These are phyloP conservation scores for Dufourea novaeangliae DNA, from an alignment of 1,140 invertebrate genomes.

Conservation along the genomic window DNA sequence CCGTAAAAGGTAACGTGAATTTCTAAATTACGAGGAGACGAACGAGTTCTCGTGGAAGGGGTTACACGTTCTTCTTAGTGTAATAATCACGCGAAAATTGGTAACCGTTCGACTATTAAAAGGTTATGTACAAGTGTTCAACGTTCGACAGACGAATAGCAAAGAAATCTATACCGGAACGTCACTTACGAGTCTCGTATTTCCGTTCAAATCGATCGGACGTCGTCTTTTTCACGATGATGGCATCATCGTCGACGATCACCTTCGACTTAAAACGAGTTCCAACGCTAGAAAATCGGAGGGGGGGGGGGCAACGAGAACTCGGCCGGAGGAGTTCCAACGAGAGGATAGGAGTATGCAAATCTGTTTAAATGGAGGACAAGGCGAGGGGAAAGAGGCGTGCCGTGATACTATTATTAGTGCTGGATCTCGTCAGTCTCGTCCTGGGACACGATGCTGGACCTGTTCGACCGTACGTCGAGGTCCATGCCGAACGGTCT, in stretches of 20 bases:
- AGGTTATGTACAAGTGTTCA: constrained; percentile 18
- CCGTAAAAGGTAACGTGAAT: background rate
- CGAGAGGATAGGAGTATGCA: background rate
- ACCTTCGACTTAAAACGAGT: too few relatives aligned
- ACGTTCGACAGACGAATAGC: background rate
- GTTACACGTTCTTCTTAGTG: background rate
- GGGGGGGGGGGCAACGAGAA: background rate
- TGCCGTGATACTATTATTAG: constrained; percentile 54
- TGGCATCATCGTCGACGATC: too few relatives aligned
- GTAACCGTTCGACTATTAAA: background rate
- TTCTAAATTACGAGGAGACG: constrained; percentile 19
- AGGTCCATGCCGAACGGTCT: constrained; percentile 83
- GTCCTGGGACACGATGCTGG: constrained; percentile 82
- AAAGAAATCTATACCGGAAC: too few relatives aligned
- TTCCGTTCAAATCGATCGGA: too few relatives aligned
- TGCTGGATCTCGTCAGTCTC: constrained; percentile 74
- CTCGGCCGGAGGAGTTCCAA: background rate
- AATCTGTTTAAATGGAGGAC: constrained; percentile 16
- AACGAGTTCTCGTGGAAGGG: constrained; percentile 29
- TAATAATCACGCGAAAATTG: background rate
- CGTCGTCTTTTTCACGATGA: too few relatives aligned
- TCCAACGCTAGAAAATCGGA: background rate
- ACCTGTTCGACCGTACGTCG: constrained; percentile 82
- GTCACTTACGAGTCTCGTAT: too few relatives aligned
- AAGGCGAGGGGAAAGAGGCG: constrained; percentile 50